phyloP scores from a whole-genome alignment of 2,113 vertebrate species.

The Leucopsar rothschildi region DNA sequence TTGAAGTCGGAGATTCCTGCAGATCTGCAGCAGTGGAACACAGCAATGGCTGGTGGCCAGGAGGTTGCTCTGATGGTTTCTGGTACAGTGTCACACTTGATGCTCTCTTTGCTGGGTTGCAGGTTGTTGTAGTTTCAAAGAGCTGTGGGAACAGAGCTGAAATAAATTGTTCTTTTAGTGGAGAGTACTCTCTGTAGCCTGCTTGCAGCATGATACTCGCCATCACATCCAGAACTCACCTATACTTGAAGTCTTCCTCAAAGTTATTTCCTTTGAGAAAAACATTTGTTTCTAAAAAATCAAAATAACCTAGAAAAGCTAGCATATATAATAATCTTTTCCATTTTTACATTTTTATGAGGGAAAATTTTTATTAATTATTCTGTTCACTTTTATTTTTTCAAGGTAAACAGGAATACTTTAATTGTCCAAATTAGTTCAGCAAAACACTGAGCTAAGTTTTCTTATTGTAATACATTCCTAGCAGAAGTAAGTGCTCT shows the following conservation, averaged over 20 bases:
- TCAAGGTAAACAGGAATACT: neutral
- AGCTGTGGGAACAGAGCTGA: neutral
- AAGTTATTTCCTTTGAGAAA: neutral
- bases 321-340: neutral
- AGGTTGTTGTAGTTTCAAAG: slow-evolving; percentile 27
- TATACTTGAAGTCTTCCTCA: neutral
- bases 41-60: accelerated
- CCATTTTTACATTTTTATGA: neutral
- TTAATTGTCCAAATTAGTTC: neutral
- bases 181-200: neutral
- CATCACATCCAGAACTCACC: neutral
- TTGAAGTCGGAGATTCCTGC: neutral
- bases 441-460: neutral
- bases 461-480: neutral
- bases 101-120: neutral
- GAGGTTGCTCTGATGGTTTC: neutral
- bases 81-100: neutral
- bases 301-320: neutral
- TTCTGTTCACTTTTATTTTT: neutral
- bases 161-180: neutral
- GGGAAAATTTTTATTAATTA: neutral
- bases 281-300: neutral
- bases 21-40: neutral
- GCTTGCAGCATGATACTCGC: neutral
- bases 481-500: neutral